These are phyloP conservation scores for Crocodylus rhombifer DNA, from an alignment of 2,797 vertebrate genomes.

Conservation along the genomic window DNA sequence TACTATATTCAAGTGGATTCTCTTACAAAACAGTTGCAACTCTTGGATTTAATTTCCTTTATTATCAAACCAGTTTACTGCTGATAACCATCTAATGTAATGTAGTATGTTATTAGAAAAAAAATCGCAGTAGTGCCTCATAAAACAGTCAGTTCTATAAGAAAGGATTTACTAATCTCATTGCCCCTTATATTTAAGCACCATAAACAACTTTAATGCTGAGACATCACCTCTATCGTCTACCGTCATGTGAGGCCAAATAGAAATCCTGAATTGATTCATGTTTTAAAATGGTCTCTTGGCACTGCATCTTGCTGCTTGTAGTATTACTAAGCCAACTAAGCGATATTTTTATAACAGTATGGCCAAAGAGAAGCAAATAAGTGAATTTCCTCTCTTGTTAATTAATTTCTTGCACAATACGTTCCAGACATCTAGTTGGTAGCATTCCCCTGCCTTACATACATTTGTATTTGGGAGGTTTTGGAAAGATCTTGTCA, in stretches of 20 bases:
- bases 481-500: neutral
- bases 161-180: neutral
- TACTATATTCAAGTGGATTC: neutral
- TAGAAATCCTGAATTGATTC: neutral
- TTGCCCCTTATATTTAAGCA: neutral
- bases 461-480: rapidly evolving
- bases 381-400: neutral
- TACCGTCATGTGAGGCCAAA: neutral
- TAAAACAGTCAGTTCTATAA: neutral
- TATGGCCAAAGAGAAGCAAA: neutral
- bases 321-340: neutral
- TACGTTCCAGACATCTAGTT: neutral
- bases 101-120: neutral
- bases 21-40: neutral
- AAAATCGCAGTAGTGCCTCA: neutral
- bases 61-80: neutral
- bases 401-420: neutral
- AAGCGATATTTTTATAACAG: neutral
- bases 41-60: neutral
- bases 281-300: neutral
- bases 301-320: neutral
- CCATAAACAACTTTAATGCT: rapidly evolving
- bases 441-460: neutral
- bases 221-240: neutral
- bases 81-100: neutral